phyloP scores from a whole-genome alignment of 2,113 vertebrate genomes.

The Bufo bufo region DNA sequence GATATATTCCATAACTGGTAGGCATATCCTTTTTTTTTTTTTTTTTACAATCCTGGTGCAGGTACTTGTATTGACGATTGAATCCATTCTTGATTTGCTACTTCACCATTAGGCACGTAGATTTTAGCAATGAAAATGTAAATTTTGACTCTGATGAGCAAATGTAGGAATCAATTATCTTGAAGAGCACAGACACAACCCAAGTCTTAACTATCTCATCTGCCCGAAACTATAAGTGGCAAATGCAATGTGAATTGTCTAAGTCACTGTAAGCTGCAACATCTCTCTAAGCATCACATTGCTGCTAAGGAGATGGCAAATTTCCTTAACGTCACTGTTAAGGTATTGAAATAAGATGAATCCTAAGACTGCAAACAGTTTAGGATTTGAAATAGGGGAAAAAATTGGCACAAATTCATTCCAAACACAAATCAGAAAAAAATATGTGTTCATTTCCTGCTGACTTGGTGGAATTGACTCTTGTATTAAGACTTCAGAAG shows the following conservation, averaged over 20 bases:
- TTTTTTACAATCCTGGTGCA: neutral
- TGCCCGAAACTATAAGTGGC: neutral
- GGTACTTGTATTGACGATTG: neutral
- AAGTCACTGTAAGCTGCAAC: neutral
- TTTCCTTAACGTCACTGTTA: slow-evolving; percentile 58
- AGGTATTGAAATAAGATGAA: slow-evolving; percentile 74
- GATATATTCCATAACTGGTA: neutral
- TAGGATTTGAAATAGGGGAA: slow-evolving; percentile 73
- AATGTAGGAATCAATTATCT: slow-evolving; percentile 36
- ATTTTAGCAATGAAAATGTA: slow-evolving; percentile 5
- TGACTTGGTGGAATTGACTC: slow-evolving; percentile 76
- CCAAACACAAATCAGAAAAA: slow-evolving; percentile 71
- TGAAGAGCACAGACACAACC: neutral
- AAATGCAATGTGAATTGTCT: slow-evolving; percentile 38
- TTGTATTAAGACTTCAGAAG: slow-evolving; percentile 78
- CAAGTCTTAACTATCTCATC: slow-evolving; percentile 22
- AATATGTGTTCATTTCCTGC: slow-evolving; percentile 72
- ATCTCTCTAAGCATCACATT: slow-evolving; percentile 27
- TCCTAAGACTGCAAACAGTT: slow-evolving; percentile 73
- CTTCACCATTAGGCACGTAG: neutral
- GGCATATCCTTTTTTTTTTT: neutral
- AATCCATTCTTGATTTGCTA: neutral
- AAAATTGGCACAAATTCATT: slow-evolving; percentile 74
- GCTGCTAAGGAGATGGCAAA: slow-evolving; percentile 60
- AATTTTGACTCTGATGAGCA: slow-evolving; percentile 10